Base-by-base conservation (phyloP, 2,888 invertebrate genomes). In the Agriopis leucophaearia region DNA sequence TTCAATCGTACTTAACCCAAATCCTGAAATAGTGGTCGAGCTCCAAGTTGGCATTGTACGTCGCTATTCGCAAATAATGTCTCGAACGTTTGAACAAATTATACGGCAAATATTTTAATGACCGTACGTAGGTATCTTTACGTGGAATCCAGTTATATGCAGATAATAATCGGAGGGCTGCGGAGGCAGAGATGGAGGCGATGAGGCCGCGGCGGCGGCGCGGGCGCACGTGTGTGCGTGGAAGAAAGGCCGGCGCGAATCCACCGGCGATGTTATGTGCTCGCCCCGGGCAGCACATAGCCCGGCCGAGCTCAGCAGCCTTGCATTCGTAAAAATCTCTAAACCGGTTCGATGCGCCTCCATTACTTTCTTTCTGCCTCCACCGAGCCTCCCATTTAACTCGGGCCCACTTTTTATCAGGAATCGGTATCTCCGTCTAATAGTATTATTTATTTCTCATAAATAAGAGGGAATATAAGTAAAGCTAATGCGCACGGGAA, bases 401-500 rank as follows among this genome's bases (percentile, higher is more conserved):
- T 91, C 88, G 91, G 90, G 90, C 91, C 91, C 91, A 92, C 92
- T 94, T 93, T 94, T 94, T 94, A 94, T 94, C 94, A 89, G 91
- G 88, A 92, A 92, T 94, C 91, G 91, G 92, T 92, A 94, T 94
- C 94, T 93, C 91, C 84, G 88, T 92, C 92, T 93, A 93, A 92
- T 94, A 93, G 92, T 93, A 94, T 94, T 93, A 93, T 94, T 94
- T 93, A 93, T 94, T 92, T 91, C 91, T 92, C 92, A 92, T 93
- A 92, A 93, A 93, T 92, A 93, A 92, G 86, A 87, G 86, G 87
- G 90, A 90, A 90, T 90, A 91, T 90, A 91, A 89, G 90, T 91
- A 87, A 92, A 90, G 89, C 88, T 90, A 92, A 93, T 89, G 91
- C 88, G 84, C 83, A 87, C 89, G 89, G 89, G 90, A 88, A 90